phyloP scores from a whole-genome alignment of 2,888 invertebrate genomes.

The Athalia rosae region DNA sequence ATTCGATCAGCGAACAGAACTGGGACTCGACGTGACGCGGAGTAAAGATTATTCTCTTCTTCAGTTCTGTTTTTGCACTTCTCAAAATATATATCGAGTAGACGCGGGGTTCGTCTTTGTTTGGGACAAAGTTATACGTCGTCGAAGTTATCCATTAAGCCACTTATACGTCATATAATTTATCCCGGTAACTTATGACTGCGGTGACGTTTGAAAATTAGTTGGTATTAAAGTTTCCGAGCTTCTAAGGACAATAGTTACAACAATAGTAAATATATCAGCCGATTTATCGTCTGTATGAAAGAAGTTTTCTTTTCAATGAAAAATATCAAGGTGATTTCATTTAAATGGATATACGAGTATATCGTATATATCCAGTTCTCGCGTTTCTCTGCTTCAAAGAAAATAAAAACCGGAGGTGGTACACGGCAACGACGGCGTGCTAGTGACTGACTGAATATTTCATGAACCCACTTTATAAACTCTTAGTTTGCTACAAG shows the following conservation, averaged over 20 bases:
- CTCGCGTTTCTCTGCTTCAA: not conserved
- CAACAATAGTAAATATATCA: too few species aligned
- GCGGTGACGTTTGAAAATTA: too few species aligned
- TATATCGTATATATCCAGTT: not conserved
- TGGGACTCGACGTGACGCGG: not conserved
- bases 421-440: not conserved
- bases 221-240: too few species aligned
- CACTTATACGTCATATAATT: not conserved
- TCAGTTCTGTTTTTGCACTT: not conserved
- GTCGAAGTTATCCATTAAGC: too few species aligned
- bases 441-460: slow-evolving; percentile 29
- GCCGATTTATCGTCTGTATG: too few species aligned
- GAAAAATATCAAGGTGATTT: slow-evolving; percentile 24
- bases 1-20: not conserved
- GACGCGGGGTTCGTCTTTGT: too few species aligned
- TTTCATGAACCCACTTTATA: slow-evolving; percentile 31
- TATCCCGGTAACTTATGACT: too few species aligned
- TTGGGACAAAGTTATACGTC: too few species aligned
- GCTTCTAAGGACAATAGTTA: too few species aligned
- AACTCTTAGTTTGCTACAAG: slow-evolving; percentile 28
- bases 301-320: not conserved
- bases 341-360: not conserved
- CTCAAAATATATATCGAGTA: not conserved
- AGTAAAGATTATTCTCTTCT: not conserved
- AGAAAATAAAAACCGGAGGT: not conserved